Base-by-base conservation (phyloP, 2,113 vertebrate species). In the Archocentrus centrarchus region DNA sequence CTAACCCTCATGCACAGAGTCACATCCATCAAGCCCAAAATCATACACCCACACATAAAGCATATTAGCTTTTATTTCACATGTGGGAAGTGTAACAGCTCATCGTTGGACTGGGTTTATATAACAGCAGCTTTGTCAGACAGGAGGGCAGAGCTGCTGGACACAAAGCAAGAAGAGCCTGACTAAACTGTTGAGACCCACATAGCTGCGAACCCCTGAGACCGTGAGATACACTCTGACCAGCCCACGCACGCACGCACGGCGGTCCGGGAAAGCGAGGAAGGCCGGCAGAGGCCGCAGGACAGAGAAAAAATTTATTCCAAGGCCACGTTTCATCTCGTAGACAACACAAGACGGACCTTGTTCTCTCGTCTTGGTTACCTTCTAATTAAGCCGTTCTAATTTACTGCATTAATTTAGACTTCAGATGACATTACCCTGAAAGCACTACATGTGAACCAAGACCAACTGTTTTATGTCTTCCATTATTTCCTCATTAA, bases 41-140 rank as follows among this genome's bases (percentile, higher is more conserved):
- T 79, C 79, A 59, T 32, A 77, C 88, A 39, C 91, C 88, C 85
- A 91, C 89, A 63, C 68, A 62, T 70, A 77, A 30, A 80, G 83
- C 75, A 9, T 86, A 81, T 88, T 79, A 60, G 85, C 82, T 84
- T 57, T 86, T 50, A 53, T 83, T 91, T 89, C 88, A 89, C 88
- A 90, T 88, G 93, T 92, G 92, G 90, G 92, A 93, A 92, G 94
- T 80, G 82, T 66, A 85, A 62, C 88, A 85, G 84, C 89, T 93
- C 91, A 75, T 82, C 37, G 17, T 27, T 63, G 87, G 83, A 66
- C 68, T 20, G 30, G n/a, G 77, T 85, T 93, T 92, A 95, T 61
- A 11, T 91, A 93, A 94, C 75, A 11, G 77, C 77, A 13, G 86
- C 86, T 80, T 73, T 57, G 18, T 82, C 86, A 86, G 79, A 77